A percentile compares a stretch with the other conserved stretches of the same genome.
phyloP scores from a whole-genome alignment of 1,140 invertebrate species.

The Drosophila repleta region DNA sequence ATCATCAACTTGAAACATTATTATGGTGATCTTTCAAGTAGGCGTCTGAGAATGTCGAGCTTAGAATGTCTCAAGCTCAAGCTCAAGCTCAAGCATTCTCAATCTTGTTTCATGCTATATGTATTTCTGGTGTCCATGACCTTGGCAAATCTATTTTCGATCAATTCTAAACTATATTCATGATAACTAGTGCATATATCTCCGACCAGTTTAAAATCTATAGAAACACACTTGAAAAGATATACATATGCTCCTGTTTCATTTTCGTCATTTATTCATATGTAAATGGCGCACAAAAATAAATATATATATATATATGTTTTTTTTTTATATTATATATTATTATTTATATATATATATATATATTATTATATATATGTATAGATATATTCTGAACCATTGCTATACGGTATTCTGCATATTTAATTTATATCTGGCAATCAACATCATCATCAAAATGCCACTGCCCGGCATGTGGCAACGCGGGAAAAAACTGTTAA shows the following conservation, averaged over 20 bases:
- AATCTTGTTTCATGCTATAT: conserved; percentile 37
- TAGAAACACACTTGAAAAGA: background rate
- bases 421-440: conserved; percentile 79
- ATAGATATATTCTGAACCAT: conserved; percentile 22
- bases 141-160: conserved; percentile 42
- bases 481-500: conserved; percentile 49
- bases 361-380: conserved; percentile 57
- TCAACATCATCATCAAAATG: conserved; percentile 69
- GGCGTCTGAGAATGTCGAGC: conserved; percentile 32
- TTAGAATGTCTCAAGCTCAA: too few relatives aligned
- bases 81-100: conserved; percentile 22
- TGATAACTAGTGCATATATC: conserved; percentile 6
- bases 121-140: conserved; percentile 30
- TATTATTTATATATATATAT: conserved; percentile 53
- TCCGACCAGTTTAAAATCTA: conserved; percentile 33
- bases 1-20: conserved; percentile 1
- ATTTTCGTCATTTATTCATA: conserved; percentile 71
- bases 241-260: conserved; percentile 37
- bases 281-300: conserved; percentile 72
- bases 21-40: conserved; percentile 17
- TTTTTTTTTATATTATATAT: too few relatives aligned
- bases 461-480: conserved; percentile 33
- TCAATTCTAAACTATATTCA: conserved; percentile 28
- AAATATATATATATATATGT: conserved; percentile 61
- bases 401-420: conserved; percentile 59